Conservation (phyloP, 2,888 invertebrate species). For the Anarsia innoxiella region DNA sequence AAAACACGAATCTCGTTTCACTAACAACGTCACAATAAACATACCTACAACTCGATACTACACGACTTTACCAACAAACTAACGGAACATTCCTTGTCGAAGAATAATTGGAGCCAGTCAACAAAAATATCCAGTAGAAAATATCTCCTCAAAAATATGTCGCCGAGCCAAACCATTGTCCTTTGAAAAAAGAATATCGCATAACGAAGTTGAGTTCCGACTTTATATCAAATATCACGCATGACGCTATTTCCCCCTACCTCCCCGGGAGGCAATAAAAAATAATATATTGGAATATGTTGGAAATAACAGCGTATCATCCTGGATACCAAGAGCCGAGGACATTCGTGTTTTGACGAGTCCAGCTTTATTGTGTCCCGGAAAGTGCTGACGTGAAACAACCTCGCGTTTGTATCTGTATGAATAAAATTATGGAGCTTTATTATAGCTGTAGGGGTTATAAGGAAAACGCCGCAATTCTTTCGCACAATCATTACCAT, state of each 20-base stretch:
- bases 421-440: conserved; percentile 53
- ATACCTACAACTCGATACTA: conserved; percentile 26
- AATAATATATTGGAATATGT: conserved; percentile 78
- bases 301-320: conserved; percentile 76
- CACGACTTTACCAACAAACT: conserved; percentile 50
- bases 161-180: conserved; percentile 62
- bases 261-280: conserved; percentile 67
- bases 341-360: conserved; percentile 63
- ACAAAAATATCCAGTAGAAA: conserved; percentile 52
- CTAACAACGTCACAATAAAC: conserved; percentile 14
- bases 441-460: conserved; percentile 39
- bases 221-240: conserved; percentile 76
- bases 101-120: conserved; percentile 64
- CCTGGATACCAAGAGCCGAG: conserved; percentile 55
- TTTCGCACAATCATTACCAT: conserved; percentile 6
- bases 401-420: conserved; percentile 49
- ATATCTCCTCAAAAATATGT: conserved; percentile 64
- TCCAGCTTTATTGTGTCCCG: conserved; percentile 66
- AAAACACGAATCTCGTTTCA: too few species aligned
- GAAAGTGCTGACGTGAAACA: conserved; percentile 60
- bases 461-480: conserved; percentile 37
- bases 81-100: conserved; percentile 51
- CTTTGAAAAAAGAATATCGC: conserved; percentile 73
- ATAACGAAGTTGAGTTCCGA: conserved; percentile 74
- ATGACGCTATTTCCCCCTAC: conserved; percentile 57